Percentiles rank a stretch among this genome's conserved stretches.
Conservation (phyloP, 2,888 invertebrate species). For the Scrobipalpa atriplicella region DNA sequence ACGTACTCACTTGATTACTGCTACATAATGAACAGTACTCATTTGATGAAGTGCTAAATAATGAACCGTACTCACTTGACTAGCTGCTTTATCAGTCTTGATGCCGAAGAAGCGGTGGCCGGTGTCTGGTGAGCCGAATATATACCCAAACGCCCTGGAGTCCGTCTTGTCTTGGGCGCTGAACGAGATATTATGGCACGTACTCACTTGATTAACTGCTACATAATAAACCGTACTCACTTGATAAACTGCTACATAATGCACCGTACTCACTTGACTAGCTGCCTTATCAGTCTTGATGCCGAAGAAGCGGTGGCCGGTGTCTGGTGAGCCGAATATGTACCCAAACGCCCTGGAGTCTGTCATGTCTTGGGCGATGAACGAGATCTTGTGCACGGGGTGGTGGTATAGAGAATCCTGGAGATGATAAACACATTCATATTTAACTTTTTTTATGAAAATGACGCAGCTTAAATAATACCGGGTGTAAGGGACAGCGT, state of each 20-base stretch:
- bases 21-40: no score
- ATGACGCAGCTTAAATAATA: no score
- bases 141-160: constrained; percentile 98
- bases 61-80: constrained; percentile 91
- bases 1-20: no score
- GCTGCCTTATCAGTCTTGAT: constrained; percentile 99
- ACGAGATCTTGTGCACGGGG: constrained; percentile 99
- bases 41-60: neutral
- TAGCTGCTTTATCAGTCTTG: constrained; percentile 99
- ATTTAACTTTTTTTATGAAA: no score
- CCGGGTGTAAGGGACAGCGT: no score
- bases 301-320: constrained; percentile 98
- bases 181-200: constrained; percentile 99
- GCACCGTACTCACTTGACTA: constrained; percentile 91
- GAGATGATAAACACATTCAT: neutral
- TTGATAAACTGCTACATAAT: no score
- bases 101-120: constrained; percentile 99
- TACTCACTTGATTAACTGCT: no score
- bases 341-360: constrained; percentile 99
- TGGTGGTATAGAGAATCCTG: constrained; percentile 98
- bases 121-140: constrained; percentile 97
- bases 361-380: constrained; percentile 98
- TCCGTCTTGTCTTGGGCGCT: constrained; percentile 99
- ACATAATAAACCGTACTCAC: no score
- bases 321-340: constrained; percentile 97